Percentiles rank a stretch among this genome's conserved stretches.
Conservation (phyloP, 2,113 vertebrate species). For the Drymodes brunneopygia region DNA sequence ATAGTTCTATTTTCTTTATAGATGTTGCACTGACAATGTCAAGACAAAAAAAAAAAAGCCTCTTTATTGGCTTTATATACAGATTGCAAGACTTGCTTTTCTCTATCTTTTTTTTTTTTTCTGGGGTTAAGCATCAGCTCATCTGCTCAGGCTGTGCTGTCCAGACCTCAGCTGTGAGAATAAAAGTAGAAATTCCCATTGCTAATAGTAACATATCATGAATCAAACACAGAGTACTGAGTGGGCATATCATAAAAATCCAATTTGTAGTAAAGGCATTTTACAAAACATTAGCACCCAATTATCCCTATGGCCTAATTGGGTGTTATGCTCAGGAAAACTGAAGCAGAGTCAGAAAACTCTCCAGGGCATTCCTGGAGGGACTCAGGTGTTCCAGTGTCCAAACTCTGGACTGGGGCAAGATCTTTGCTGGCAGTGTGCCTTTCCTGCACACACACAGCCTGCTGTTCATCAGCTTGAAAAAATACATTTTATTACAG, state of each 20-base stretch:
- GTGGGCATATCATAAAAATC: background rate
- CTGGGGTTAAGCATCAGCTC: background rate
- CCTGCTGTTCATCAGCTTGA: background rate
- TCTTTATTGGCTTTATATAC: background rate
- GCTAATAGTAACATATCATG: background rate
- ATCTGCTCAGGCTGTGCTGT: background rate
- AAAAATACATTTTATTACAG: background rate
- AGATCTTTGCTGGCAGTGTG: background rate
- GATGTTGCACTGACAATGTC: background rate
- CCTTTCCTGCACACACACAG: background rate
- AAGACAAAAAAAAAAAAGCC: background rate
- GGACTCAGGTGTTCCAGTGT: rapidly evolving
- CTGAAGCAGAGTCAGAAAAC: background rate
- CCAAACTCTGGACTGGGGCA: background rate
- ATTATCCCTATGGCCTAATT: background rate
- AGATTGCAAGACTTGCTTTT: background rate
- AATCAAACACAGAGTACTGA: background rate
- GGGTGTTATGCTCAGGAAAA: background rate
- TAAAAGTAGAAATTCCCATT: background rate
- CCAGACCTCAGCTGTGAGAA: background rate
- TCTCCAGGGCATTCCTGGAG: background rate
- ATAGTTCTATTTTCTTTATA: constrained; percentile 34
- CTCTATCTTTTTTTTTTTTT: background rate
- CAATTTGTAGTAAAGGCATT: background rate
- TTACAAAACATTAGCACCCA: background rate